phyloP scores from a whole-genome alignment of 1,140 invertebrate species.

The Zaprionus kolodkinae region DNA sequence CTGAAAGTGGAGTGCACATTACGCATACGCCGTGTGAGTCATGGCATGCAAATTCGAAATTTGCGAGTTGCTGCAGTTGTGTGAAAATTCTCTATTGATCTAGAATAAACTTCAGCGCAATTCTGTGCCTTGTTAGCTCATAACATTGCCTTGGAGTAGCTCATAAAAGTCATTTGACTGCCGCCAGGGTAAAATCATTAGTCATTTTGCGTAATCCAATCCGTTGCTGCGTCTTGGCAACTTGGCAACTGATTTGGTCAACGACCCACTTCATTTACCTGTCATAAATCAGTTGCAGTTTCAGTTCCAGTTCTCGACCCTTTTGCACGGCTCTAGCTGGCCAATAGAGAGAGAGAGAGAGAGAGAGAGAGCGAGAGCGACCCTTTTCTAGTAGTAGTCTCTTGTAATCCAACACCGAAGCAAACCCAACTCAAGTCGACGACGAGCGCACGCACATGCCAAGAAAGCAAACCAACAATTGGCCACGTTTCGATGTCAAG shows the following conservation, averaged over 20 bases:
- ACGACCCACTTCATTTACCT: conserved; percentile 29
- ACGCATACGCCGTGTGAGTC: conserved; percentile 44
- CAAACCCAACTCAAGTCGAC: conserved; percentile 24
- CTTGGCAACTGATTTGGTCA: conserved; percentile 18
- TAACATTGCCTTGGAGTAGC: not conserved
- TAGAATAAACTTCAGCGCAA: not conserved
- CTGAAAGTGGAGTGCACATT: conserved; percentile 9
- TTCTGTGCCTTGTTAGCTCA: not conserved
- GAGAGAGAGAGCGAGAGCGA: not conserved
- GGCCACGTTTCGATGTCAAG: conserved; percentile 51
- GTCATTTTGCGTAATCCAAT: conserved; percentile 43
- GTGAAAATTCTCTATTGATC: too few relatives aligned
- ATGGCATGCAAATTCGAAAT: conserved; percentile 1
- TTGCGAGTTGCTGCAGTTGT: not conserved
- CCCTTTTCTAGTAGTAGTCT: conserved; percentile 47
- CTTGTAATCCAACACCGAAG: conserved; percentile 38
- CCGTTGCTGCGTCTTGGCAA: not conserved
- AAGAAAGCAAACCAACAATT: conserved; percentile 45
- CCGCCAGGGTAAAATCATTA: conserved; percentile 23
- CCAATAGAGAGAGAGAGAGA: not conserved
- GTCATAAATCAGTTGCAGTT: conserved; percentile 52
- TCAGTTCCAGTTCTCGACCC: conserved; percentile 25
- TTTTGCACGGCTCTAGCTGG: conserved; percentile 1
- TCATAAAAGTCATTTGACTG: conserved; percentile 17
- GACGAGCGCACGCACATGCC: conserved; percentile 40